phyloP scores from a whole-genome alignment of 2,113 vertebrate genomes.

The Anas platyrhynchos region DNA sequence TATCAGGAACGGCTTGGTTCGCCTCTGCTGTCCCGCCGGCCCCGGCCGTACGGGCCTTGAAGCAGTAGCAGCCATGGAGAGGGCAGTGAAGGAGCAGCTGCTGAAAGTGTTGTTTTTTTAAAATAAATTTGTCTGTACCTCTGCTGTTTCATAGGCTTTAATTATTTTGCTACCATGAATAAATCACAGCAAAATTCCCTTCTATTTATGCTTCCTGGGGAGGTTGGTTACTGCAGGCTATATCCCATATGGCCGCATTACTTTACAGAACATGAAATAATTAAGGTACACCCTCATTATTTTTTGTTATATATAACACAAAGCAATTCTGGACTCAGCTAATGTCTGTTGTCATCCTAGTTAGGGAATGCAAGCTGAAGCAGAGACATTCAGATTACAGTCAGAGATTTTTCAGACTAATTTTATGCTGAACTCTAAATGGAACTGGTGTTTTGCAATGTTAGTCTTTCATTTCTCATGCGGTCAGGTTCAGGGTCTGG shows the following conservation, averaged over 20 bases:
- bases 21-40: fast-evolving
- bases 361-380: background rate
- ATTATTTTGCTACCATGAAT: slow-evolving; percentile 4
- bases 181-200: slow-evolving; percentile 20
- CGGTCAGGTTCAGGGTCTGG: background rate
- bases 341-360: background rate
- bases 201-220: background rate
- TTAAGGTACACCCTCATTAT: background rate
- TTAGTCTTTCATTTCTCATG: background rate
- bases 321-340: background rate
- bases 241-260: background rate
- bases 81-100: slow-evolving; percentile 46
- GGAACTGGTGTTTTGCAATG: background rate
- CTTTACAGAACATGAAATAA: background rate
- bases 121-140: slow-evolving; percentile 4
- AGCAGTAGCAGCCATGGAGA: background rate
- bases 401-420: background rate
- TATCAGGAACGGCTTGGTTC: background rate
- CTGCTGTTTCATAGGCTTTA: slow-evolving; percentile 44
- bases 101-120: background rate
- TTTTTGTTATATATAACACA: background rate
- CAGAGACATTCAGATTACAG: background rate
- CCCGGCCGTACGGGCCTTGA: fast-evolving
- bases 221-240: background rate
- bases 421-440: background rate